These are phyloP conservation scores for Geotrupes spiniger DNA, from an alignment of 2,888 invertebrate species.

Conservation along the genomic window DNA sequence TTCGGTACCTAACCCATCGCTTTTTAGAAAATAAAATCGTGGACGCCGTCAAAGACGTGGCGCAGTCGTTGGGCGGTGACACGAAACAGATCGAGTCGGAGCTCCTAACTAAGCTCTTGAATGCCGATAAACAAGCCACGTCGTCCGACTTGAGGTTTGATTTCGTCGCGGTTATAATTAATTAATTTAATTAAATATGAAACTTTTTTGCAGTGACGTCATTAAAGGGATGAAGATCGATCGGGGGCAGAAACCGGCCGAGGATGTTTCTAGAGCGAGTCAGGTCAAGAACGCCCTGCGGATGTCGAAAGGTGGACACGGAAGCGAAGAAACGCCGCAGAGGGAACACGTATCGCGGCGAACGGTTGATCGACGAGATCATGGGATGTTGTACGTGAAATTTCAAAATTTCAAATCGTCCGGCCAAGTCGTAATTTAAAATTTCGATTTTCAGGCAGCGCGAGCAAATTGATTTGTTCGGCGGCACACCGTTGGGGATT, in stretches of 20 bases:
- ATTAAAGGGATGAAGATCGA: slow-evolving; percentile 78
- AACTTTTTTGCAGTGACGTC: slow-evolving; percentile 58
- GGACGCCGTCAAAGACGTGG: slow-evolving; percentile 71
- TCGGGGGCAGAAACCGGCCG: slow-evolving; percentile 50
- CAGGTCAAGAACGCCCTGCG: slow-evolving; percentile 46
- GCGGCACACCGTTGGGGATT: slow-evolving; percentile 61
- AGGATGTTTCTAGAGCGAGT: slow-evolving; percentile 52
- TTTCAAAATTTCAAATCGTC: too few relatives aligned
- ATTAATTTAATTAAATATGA: not conserved
- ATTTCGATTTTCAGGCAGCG: slow-evolving; percentile 27
- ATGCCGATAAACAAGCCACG: too few relatives aligned
- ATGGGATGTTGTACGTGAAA: too few relatives aligned
- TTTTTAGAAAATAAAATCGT: slow-evolving; percentile 48
- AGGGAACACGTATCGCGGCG: too few relatives aligned
- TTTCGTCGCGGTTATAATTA: slow-evolving; percentile 7
- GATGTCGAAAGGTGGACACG: slow-evolving; percentile 2
- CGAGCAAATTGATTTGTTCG: slow-evolving; percentile 62
- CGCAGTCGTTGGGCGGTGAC: slow-evolving; percentile 65
- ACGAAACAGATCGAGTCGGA: slow-evolving; percentile 70
- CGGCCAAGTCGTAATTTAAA: not conserved
- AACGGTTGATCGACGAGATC: too few relatives aligned
- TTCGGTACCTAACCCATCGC: not conserved
- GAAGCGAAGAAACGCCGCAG: not conserved
- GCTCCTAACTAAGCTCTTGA: slow-evolving; percentile 65
- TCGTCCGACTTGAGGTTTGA: slow-evolving; percentile 29